Evolutionary conservation across 2,113 vertebrate species (phyloP).

Genomic region (Saccopteryx bilineata): DNA sequence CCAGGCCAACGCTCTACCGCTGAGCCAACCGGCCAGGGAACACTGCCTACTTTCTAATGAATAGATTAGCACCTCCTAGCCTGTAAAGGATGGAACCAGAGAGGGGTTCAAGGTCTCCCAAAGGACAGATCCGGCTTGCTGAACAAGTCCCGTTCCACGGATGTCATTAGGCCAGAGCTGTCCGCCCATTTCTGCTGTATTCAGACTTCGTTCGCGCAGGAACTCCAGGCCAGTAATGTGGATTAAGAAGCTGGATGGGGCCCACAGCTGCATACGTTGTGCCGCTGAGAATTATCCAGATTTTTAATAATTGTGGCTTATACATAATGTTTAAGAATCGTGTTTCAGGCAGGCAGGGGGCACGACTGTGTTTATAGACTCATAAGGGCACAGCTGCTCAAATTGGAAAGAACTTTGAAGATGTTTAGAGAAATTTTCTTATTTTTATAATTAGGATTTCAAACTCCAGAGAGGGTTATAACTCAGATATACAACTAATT

Average conservation of each 20-base stretch:
- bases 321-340: neutral
- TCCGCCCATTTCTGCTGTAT: neutral
- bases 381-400: constrained; percentile 1
- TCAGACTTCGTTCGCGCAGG: neutral
- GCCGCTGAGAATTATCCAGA: neutral
- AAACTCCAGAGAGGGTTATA: neutral
- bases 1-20: too few species aligned
- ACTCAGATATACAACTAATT: neutral
- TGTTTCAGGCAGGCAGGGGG: neutral
- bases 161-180: neutral
- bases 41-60: neutral
- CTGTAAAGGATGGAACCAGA: neutral
- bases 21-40: too few species aligned
- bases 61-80: neutral
- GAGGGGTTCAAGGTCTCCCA: neutral
- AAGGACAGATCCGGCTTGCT: neutral
- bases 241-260: neutral
- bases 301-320: neutral
- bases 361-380: neutral
- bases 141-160: neutral
- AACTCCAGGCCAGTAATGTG: neutral
- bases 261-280: neutral
- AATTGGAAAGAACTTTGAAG: neutral
- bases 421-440: neutral
- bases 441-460: constrained; percentile 40